Evolutionary conservation across 1,140 invertebrate genomes (phyloP), one percentile per base, ranked within the genome.

Genomic region (Penaeus indicus): DNA sequence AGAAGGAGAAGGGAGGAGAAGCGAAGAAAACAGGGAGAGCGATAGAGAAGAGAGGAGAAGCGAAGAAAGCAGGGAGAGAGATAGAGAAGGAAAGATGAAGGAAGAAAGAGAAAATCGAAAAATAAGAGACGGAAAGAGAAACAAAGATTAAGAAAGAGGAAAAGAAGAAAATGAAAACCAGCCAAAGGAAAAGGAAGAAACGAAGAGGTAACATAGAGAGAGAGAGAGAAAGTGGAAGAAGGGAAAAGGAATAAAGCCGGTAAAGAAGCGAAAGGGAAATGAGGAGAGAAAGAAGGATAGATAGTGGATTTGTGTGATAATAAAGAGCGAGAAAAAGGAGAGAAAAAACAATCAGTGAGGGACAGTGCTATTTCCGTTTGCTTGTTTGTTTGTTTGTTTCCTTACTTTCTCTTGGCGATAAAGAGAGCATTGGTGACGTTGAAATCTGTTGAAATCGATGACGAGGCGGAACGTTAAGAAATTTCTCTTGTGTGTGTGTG

Each of bases 1-100:
- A 61, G 54, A 85, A 64, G 60, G 72, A 80, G 72, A 47, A 64
- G 32, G 54, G 64, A 47, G 27, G 84, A 72, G 27, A 77, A 22
- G n/a, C 18, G 38, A 38, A 80, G n/a, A 19, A 32, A n/a, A 4
- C 4, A n/a, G 47, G 38, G 54, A 22, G 54, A 54, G 18, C 7
- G 38, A 42, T 42, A 42, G n/a, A 19, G 38, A n/a, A 42, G 54
- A 80, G 64, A 47, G 27, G 84, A 72, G 27, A 77, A 22, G n/a
- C 18, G 38, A 38, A 80, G n/a, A 19, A 32, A n/a, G 18, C 4
- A n/a, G 47, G 38, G 54, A 22, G 54, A 54, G 18, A 42, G 38
- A 42, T 42, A 42, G n/a, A 19, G 38, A n/a, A 42, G 54, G 18
- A 42, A 16, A n/a, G n/a, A 18, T n/a, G 38, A n/a, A 54, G 54